Evolutionary conservation across 2,797 vertebrate species (phyloP).

Genomic region (Sphaeramia orbicularis): DNA sequence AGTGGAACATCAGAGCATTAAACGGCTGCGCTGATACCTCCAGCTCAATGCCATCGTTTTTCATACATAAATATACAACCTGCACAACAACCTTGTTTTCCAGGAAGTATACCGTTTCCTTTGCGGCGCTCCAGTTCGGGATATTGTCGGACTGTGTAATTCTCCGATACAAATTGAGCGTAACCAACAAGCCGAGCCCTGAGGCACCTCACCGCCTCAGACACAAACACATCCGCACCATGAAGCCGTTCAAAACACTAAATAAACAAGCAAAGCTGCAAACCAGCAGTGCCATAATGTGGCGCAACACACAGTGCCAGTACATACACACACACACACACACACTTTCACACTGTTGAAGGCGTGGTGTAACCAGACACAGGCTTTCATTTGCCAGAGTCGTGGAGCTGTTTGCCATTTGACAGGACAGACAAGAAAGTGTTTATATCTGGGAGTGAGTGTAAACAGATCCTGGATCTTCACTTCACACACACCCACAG

Average conservation of each 20-base stretch:
- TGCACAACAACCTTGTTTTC: constrained; percentile 13
- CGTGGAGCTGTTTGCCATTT: constrained; percentile 13
- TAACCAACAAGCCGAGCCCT: constrained; percentile 6
- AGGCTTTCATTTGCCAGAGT: constrained; percentile 2
- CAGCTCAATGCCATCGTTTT: not conserved
- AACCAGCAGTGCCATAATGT: not conserved
- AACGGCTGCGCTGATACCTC: not conserved
- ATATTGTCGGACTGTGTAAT: constrained; percentile 5
- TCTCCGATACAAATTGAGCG: constrained; percentile 10
- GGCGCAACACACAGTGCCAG: not conserved
- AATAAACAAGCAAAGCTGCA: constrained; percentile 14
- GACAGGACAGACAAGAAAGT: constrained; percentile 13
- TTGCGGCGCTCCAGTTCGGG: constrained; percentile 17
- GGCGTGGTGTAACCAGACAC: not conserved
- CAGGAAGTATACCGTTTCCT: constrained; percentile 17
- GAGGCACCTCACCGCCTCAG: constrained; percentile 6
- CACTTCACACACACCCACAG: not conserved
- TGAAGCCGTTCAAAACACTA: constrained; percentile 11
- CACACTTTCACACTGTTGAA: constrained; percentile 3
- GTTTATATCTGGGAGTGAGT: constrained; percentile 11
- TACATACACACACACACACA: constrained; percentile 4
- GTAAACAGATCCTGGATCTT: constrained; percentile 20
- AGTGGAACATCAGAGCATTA: not conserved
- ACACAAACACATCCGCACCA: constrained; percentile 10
- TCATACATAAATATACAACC: constrained; percentile 1